Base-by-base conservation (phyloP, 2,113 vertebrate species). In the Cavia aperea region DNA sequence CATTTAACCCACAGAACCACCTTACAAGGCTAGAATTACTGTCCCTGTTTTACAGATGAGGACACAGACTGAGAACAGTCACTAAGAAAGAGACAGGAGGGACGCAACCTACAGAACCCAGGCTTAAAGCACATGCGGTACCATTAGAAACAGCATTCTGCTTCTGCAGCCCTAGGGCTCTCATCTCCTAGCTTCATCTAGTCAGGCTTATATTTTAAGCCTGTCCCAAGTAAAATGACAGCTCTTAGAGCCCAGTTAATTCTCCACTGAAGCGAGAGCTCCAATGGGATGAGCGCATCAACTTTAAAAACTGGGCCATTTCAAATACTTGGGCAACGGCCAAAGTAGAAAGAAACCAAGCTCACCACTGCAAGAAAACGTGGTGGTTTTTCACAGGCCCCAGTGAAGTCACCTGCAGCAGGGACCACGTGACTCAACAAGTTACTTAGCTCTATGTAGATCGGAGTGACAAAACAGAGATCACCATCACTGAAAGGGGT, bases 201-300 rank as follows among this genome's bases (percentile, higher is more conserved):
- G 66, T 81, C 29, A 43, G 65, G 46, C 70, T 51, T 79, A 4
- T n/a, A 85, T 82, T 49, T 65, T 31, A 77, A 91, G 75, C 62
- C 65, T 87, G 51, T 72, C 43, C 9, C 62, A 88, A 75, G 36
- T 83, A 62, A 46, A 60, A 77, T 18, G 82, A 72, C 4, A 65
- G 89, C 51, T 93, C 73, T 77, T 58, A 51, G 43, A 92, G 60
- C 62, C 70, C 39, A 51, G 19, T n/a, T 31, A 49, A 70, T 63
- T 96, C 72, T 93, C 77, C 72, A 90, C 85, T 85, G 21, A 87
- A 46, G 33, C 51, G 63, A 75, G 11, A 81, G 46, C 36, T 66
- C 62, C 88, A 54, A 63, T 39, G 23, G 72, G 24, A 78, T 83
- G 23, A 43, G 29, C 18, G 6, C 31, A 90, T 62, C 26, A 86